Conservation (phyloP, 1,140 invertebrate genomes). For the Nymphalis io region DNA sequence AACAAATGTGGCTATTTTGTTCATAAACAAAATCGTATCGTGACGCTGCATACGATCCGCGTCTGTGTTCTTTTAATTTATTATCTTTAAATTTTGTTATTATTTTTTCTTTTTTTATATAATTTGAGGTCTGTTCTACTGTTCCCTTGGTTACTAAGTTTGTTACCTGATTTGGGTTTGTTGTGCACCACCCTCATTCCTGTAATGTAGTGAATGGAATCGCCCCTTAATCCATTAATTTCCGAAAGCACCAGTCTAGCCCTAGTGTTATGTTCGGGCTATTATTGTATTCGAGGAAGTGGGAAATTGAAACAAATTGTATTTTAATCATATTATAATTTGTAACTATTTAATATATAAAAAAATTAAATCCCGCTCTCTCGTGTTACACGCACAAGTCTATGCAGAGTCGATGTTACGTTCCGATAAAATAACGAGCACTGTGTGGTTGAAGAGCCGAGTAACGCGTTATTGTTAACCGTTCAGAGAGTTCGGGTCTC, state of each 20-base stretch:
- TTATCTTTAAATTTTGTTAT: constrained; percentile 38
- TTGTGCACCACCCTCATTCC: constrained; percentile 62
- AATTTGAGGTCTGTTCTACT: constrained; percentile 46
- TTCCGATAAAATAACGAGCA: constrained; percentile 21
- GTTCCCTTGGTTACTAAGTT: constrained; percentile 51
- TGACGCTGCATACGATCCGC: constrained; percentile 42
- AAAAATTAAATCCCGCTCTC: constrained; percentile 46
- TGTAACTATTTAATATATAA: no score
- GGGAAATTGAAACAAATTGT: constrained; percentile 25
- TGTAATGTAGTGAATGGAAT: constrained; percentile 48
- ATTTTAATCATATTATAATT: not conserved
- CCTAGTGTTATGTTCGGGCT: constrained; percentile 27
- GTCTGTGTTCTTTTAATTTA: constrained; percentile 41
- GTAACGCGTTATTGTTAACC: not conserved
- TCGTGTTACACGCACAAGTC: constrained; percentile 31
- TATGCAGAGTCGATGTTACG: constrained; percentile 8
- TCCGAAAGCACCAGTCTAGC: constrained; percentile 34
- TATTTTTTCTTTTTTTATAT: constrained; percentile 36
- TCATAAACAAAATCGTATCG: not conserved
- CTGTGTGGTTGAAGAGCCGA: constrained; percentile 53
- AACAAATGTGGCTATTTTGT: not conserved
- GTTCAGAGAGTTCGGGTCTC: not conserved
- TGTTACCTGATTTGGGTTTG: constrained; percentile 58
- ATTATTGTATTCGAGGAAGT: constrained; percentile 38
- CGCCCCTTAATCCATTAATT: constrained; percentile 32